A percentile compares a stretch with the other conserved stretches of the same genome.
phyloP scores from a whole-genome alignment of 2,888 invertebrate species.

The Melinaea menophilus region DNA sequence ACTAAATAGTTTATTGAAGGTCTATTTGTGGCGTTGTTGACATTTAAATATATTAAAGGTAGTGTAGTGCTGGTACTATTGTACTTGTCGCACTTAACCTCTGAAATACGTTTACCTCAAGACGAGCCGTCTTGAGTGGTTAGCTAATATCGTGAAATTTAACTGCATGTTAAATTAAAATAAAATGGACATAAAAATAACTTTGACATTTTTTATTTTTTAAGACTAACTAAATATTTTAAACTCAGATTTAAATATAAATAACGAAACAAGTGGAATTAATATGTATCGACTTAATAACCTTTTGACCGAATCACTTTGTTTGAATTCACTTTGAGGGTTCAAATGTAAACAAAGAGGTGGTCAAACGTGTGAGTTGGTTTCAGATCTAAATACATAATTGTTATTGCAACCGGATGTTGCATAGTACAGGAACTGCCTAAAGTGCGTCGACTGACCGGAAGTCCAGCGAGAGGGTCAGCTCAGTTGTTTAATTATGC shows the following conservation, averaged over 20 bases:
- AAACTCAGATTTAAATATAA: too few species aligned
- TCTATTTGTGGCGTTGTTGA: slow-evolving; percentile 6
- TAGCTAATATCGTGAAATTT: neutral
- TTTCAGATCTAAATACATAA: slow-evolving; percentile 33
- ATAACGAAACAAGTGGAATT: too few species aligned
- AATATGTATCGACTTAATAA: too few species aligned
- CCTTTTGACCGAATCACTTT: too few species aligned
- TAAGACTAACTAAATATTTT: too few species aligned
- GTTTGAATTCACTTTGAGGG: too few species aligned
- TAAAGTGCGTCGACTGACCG: slow-evolving; percentile 55
- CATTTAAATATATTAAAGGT: slow-evolving; percentile 6
- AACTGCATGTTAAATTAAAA: too few species aligned
- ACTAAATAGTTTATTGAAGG: slow-evolving; percentile 12
- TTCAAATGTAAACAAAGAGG: slow-evolving; percentile 9
- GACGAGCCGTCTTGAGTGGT: neutral
- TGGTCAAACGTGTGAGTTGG: slow-evolving; percentile 17
- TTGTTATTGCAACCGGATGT: slow-evolving; percentile 58
- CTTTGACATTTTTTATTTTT: too few species aligned
- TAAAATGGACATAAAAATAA: too few species aligned
- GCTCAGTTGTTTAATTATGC: slow-evolving; percentile 47
- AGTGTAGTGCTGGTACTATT: neutral
- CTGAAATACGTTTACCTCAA: neutral
- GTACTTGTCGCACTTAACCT: neutral
- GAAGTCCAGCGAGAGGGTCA: slow-evolving; percentile 44
- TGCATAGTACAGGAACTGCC: slow-evolving; percentile 57